phyloP scores from a whole-genome alignment of 37 sponge, comb jelly and placozoan species.

The Agelas oroides region DNA sequence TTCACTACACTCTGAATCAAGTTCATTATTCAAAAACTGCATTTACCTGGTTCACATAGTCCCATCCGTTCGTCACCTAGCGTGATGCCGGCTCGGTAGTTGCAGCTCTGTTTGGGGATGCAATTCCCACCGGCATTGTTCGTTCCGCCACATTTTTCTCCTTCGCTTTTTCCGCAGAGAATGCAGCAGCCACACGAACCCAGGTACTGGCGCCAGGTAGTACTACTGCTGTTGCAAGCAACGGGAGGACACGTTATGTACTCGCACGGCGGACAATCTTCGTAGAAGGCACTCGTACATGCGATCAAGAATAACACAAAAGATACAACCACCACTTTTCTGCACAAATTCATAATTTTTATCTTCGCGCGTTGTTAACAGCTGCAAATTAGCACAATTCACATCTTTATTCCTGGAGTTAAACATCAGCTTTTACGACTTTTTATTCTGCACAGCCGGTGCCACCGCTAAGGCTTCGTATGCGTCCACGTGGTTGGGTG shows the following conservation, averaged over 20 bases:
- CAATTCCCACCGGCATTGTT: slow-evolving; percentile 1
- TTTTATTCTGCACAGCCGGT: too few species aligned
- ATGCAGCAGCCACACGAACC: slow-evolving; percentile 59
- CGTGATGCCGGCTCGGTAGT: slow-evolving; percentile 41
- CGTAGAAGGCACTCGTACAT: not conserved
- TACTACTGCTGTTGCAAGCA: not conserved
- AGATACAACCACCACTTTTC: too few species aligned
- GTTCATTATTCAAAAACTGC: too few species aligned
- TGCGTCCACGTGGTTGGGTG: too few species aligned
- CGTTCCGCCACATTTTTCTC: slow-evolving; percentile 53
- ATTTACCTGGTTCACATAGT: slow-evolving; percentile 57
- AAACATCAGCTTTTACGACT: too few species aligned
- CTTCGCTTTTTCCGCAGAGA: slow-evolving; percentile 36
- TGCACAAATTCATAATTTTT: too few species aligned
- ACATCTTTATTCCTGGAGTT: too few species aligned
- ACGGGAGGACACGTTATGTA: slow-evolving; percentile 10
- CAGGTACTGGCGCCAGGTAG: not conserved
- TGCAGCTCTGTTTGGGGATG: slow-evolving; percentile 29
- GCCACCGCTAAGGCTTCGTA: too few species aligned
- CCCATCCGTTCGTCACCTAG: slow-evolving; percentile 34
- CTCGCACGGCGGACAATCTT: slow-evolving; percentile 30
- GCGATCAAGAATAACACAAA: too few species aligned
- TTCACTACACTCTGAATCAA: too few species aligned
- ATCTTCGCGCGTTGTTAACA: too few species aligned
- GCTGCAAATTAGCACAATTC: too few species aligned